Percentiles rank a stretch among this genome's conserved stretches.
Conservation (phyloP, 2,888 invertebrate species). For the Coronaproctus castanopsis region DNA sequence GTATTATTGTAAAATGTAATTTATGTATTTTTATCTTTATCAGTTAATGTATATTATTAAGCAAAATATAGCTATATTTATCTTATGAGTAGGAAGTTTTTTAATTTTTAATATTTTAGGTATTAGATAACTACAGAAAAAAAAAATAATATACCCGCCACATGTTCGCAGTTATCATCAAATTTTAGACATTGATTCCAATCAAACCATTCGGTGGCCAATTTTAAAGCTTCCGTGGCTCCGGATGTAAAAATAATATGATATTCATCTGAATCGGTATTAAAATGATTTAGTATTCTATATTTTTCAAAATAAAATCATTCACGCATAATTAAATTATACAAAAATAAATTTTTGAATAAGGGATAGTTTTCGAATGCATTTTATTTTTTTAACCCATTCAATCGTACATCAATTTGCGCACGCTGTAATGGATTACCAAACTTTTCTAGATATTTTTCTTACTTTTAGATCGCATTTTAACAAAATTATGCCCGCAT, state of each 20-base stretch:
- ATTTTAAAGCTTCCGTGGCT: constrained; percentile 68
- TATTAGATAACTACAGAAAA: too few relatives aligned
- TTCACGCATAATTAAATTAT: not conserved
- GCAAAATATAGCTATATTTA: too few relatives aligned
- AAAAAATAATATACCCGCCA: not conserved
- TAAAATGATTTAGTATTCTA: constrained; percentile 66
- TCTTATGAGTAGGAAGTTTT: too few relatives aligned
- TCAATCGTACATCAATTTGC: too few relatives aligned
- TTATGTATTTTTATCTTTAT: too few relatives aligned
- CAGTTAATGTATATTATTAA: too few relatives aligned
- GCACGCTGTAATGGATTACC: not conserved
- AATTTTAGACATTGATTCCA: constrained; percentile 24
- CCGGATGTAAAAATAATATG: constrained; percentile 83
- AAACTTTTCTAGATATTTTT: not conserved
- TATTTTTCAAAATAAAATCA: too few relatives aligned
- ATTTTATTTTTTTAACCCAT: not conserved
- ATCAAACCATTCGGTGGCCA: constrained; percentile 60
- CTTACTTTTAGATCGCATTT: not conserved
- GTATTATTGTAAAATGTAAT: too few relatives aligned
- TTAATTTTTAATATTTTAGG: too few relatives aligned
- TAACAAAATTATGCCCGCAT: too few relatives aligned
- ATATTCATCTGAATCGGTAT: constrained; percentile 58
- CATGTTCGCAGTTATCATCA: not conserved
- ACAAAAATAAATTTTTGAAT: constrained; percentile 10
- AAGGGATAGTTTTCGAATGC: not conserved